Evolutionary conservation across 2,888 invertebrate genomes (phyloP), one percentile per base, ranked within the genome.

Genomic region (Baccha elongata): DNA sequence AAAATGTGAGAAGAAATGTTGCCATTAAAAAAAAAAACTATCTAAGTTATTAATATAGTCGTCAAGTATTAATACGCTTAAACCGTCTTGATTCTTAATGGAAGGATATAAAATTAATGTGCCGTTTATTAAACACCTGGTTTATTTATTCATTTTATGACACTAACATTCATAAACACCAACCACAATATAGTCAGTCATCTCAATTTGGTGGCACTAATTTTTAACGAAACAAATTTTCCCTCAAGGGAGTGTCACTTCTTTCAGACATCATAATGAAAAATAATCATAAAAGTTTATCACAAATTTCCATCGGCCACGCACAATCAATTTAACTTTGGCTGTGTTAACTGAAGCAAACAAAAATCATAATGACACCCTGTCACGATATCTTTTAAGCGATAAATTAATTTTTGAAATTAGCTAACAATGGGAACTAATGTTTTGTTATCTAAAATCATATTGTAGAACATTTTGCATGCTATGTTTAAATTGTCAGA

Each of bases 341-440:
- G 26, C 48, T 69, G 37, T 58, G 48, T 7, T 58, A 26, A 67
- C 53, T 46, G 37, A 42, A 32, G 67, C 48, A 50, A 32, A n/a
- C n/a, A n/a, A 53, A 53, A 74, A 58, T 67, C 42, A 74, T 74
- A 58, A 74, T 40, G 50, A 67, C 67, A 44, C 50, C 50, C 67
- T 60, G 74, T 60, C 74, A 74, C 58, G 67, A 74, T 44, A 74
- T 50, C 50, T 19, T 13, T n/a, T 11, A 8, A 23, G 37, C 17
- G 40, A 74, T 74, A 74, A 42, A 52, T 67, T 67, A 32, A 29
- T 44, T 23, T 35, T 40, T 21, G n/a, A 44, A 53, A 52, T 23
- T 11, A 37, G 23, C 23, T 23, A n/a, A 42, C 42, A 42, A 50
- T 23, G 19, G 17, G 6, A 3, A 1, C 3, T 26, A 26, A 48